Conservation (phyloP, 2,797 vertebrate genomes). For the Rallus crepitans region DNA sequence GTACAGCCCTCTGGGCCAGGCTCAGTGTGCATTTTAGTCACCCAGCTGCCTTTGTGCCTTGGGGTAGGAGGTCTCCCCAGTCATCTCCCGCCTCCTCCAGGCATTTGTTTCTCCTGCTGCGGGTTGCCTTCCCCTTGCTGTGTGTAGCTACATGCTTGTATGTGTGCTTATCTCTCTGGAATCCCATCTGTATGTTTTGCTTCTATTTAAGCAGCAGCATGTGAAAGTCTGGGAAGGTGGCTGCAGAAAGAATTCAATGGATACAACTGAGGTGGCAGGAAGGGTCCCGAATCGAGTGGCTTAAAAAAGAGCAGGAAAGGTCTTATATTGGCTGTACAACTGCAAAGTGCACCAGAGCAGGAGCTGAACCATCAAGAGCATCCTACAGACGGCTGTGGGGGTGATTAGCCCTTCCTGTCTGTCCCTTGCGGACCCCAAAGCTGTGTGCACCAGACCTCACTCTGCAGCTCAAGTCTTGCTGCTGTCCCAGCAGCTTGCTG, state of each 20-base stretch:
- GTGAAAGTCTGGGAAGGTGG: background rate
- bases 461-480: background rate
- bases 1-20: background rate
- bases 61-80: background rate
- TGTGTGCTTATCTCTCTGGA: background rate
- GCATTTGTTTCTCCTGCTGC: background rate
- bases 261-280: background rate
- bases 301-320: background rate
- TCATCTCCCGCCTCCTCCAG: background rate
- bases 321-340: background rate
- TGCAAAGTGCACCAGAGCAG: background rate
- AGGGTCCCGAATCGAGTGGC: background rate
- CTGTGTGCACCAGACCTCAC: background rate
- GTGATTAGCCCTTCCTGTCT: fast-evolving
- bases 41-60: background rate
- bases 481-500: background rate
- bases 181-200: background rate
- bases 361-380: background rate
- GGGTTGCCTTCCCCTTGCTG: background rate
- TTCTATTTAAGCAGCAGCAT: background rate
- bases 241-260: background rate
- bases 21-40: background rate
- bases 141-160: background rate
- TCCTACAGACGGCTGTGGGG: no score
- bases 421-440: fast-evolving